These are phyloP conservation scores for Caranx melampygus DNA, from an alignment of 2,113 vertebrate species.

Conservation along the genomic window DNA sequence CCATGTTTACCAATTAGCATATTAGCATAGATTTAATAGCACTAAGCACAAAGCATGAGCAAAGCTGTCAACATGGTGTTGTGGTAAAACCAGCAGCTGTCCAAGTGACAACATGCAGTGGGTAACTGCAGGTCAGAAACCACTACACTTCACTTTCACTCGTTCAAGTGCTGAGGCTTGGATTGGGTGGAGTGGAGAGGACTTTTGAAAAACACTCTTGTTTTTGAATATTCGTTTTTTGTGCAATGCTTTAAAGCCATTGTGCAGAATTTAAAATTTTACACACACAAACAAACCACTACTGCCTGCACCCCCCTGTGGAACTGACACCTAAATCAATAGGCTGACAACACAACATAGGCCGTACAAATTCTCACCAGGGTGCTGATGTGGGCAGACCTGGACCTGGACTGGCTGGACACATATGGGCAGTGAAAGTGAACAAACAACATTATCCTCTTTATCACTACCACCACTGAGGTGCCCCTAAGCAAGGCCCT, in stretches of 20 bases:
- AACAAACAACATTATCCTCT: background rate
- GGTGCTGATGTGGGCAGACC: background rate
- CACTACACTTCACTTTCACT: too few species aligned
- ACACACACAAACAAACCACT: too few species aligned
- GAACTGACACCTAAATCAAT: background rate
- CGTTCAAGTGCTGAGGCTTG: too few species aligned
- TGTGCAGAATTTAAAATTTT: too few species aligned
- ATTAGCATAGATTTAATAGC: too few species aligned
- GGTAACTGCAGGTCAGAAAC: background rate
- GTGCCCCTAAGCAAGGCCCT: background rate
- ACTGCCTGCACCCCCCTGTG: too few species aligned
- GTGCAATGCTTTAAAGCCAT: background rate
- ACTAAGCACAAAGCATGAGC: too few species aligned
- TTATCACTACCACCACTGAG: background rate
- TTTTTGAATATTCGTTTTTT: background rate
- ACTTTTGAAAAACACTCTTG: too few species aligned
- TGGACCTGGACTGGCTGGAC: background rate
- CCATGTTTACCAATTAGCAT: background rate
- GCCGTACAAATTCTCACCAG: background rate
- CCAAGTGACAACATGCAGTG: background rate
- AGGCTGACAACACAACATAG: background rate
- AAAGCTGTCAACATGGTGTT: background rate
- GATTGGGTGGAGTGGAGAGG: too few species aligned
- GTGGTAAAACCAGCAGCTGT: background rate
- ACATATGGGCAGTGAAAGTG: background rate